phyloP scores from a whole-genome alignment of 2,113 vertebrate genomes.

The Pelusios castaneus region DNA sequence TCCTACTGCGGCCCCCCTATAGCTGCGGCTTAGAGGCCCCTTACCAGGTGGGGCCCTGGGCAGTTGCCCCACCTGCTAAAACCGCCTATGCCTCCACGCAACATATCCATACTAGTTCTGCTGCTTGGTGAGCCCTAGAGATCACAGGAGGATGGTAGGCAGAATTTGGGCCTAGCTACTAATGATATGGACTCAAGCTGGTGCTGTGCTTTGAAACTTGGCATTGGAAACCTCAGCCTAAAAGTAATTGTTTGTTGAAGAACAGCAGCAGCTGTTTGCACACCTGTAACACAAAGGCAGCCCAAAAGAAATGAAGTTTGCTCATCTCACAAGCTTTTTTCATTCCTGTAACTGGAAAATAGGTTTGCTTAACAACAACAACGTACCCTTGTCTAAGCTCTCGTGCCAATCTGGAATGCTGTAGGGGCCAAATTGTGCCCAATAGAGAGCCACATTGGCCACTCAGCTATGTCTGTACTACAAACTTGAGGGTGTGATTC shows the following conservation, averaged over 20 bases:
- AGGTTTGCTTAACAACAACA: neutral
- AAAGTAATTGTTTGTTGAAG: neutral
- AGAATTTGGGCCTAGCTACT: neutral
- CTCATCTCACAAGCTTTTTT: neutral
- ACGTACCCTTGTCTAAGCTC: neutral
- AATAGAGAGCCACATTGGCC: neutral
- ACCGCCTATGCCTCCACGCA: fast-evolving
- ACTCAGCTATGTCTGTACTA: neutral
- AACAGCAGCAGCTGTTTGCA: neutral
- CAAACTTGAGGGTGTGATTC: neutral
- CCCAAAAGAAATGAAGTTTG: neutral
- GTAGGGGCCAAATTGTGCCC: neutral
- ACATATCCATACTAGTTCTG: neutral
- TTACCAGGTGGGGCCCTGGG: no score
- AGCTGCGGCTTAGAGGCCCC: no score
- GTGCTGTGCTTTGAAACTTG: neutral
- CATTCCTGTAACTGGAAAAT: neutral
- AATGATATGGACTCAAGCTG: neutral
- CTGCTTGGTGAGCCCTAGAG: neutral
- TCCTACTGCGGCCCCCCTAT: no score
- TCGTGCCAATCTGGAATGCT: neutral
- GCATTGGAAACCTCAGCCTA: neutral
- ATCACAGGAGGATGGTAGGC: neutral
- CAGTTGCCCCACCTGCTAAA: no score
- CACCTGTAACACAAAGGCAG: neutral